Conservation (phyloP, 2,888 invertebrate genomes). For the Halocaridina rubra region DNA sequence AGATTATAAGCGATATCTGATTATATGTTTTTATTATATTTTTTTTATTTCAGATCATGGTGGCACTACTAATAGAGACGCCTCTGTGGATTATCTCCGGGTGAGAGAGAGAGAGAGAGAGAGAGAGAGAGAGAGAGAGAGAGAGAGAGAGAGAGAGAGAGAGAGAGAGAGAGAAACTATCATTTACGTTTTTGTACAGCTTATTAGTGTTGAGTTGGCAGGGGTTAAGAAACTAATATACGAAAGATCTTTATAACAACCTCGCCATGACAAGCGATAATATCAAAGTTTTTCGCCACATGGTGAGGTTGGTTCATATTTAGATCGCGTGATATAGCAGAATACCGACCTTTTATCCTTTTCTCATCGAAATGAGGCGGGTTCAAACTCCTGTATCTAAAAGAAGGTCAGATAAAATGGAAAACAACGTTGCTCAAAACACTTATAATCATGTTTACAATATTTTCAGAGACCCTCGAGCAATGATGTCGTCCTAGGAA, state of each 20-base stretch:
- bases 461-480: neutral
- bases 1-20: too few relatives aligned
- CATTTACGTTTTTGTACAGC: neutral
- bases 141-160: constrained; percentile 26
- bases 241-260: neutral
- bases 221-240: too few relatives aligned
- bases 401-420: neutral
- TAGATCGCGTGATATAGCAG: too few relatives aligned
- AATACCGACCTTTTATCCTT: too few relatives aligned
- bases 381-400: too few relatives aligned
- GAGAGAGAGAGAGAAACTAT: neutral
- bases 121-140: constrained; percentile 14
- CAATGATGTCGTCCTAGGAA: too few relatives aligned
- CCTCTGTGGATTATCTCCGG: neutral
- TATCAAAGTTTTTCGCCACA: neutral
- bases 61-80: neutral
- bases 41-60: neutral
- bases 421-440: too few relatives aligned
- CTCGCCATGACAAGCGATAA: neutral
- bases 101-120: neutral
- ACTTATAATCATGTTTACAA: neutral
- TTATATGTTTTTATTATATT: neutral
- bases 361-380: too few relatives aligned
- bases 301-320: too few relatives aligned
- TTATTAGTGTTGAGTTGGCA: too few relatives aligned